A percentile compares a stretch with the other conserved stretches of the same genome.
These are phyloP conservation scores for Tribolium freemani DNA, from an alignment of 2,888 invertebrate species.

Conservation along the genomic window DNA sequence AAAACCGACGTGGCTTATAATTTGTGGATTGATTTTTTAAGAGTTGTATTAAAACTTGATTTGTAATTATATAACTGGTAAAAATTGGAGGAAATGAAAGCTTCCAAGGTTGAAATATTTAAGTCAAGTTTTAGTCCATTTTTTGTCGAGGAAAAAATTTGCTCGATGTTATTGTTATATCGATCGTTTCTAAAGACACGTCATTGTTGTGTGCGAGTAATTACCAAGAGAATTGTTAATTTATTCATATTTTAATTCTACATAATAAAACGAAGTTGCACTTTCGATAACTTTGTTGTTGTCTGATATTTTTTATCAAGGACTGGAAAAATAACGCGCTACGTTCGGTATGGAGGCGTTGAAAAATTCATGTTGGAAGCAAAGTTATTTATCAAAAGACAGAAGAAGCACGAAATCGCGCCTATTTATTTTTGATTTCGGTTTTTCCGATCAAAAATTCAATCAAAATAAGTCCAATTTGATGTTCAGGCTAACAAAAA, in stretches of 20 bases:
- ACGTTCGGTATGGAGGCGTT: too few relatives aligned
- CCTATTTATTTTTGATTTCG: too few relatives aligned
- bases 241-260: not conserved
- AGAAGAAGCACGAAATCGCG: too few relatives aligned
- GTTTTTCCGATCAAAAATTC: not conserved
- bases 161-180: not conserved
- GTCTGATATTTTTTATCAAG: too few relatives aligned
- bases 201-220: not conserved
- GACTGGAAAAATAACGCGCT: too few relatives aligned
- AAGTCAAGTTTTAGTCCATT: not conserved
- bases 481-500: not conserved
- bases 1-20: too few relatives aligned
- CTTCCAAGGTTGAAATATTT: not conserved
- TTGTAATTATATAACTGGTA: not conserved
- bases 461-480: not conserved
- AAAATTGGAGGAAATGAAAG: not conserved
- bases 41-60: too few relatives aligned
- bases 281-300: too few relatives aligned
- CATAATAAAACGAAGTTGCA: too few relatives aligned
- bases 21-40: too few relatives aligned
- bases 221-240: not conserved
- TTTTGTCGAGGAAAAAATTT: not conserved
- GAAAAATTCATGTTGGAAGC: too few relatives aligned
- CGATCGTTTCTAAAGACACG: slow-evolving; percentile 5
- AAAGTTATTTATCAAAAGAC: too few relatives aligned